Evolutionary conservation across 2,113 vertebrate species (phyloP).

Genomic region (Pelecanus crispus): DNA sequence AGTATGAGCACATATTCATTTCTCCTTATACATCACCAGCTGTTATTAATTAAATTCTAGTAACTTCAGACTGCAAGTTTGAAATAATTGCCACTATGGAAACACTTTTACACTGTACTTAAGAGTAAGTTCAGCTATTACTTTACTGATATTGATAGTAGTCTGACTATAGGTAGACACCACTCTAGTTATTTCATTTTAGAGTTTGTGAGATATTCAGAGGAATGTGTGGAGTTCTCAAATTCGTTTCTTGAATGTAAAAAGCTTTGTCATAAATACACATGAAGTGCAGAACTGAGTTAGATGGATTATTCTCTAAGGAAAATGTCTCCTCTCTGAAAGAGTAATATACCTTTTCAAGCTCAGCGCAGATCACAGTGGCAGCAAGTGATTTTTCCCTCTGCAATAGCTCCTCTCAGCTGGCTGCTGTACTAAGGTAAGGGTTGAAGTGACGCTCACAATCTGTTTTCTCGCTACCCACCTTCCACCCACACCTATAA

Average conservation of each 20-base stretch:
- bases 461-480: not conserved
- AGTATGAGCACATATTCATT: not conserved
- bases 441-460: not conserved
- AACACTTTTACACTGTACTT: not conserved
- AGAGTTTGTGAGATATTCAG: not conserved
- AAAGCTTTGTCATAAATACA: not conserved
- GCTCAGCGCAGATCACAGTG: not conserved
- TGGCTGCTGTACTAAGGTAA: not conserved
- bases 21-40: not conserved
- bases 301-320: not conserved
- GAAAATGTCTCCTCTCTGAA: not conserved
- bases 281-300: not conserved
- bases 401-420: not conserved
- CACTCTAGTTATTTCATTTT: not conserved
- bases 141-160: not conserved
- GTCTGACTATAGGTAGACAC: not conserved
- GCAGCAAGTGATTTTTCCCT: not conserved
- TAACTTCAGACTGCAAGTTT: not conserved
- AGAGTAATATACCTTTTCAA: not conserved
- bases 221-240: not conserved
- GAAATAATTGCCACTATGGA: not conserved
- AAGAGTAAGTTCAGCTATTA: not conserved
- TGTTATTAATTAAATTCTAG: slow-evolving; percentile 40
- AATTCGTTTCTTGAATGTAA: not conserved
- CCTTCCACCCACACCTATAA: not conserved